Base-by-base conservation (phyloP, 2,888 invertebrate species). In the Philereme transversata region DNA sequence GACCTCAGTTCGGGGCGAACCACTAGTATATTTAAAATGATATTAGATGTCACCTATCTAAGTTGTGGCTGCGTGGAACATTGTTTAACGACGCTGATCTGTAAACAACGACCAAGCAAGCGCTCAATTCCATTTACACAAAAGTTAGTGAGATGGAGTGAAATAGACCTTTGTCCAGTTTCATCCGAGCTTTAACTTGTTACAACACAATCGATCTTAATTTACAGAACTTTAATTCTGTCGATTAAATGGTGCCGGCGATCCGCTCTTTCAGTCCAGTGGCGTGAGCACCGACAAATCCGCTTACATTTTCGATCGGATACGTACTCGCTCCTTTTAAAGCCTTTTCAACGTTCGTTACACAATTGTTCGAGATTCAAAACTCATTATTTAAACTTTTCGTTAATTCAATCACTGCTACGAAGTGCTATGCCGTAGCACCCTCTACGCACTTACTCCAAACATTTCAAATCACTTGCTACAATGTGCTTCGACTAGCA, bases 381-480 rank as follows among this genome's bases (percentile, higher is more conserved):
- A 6, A 38, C 5, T 38, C 36, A 38, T 38, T 38, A 38, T 38
- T 38, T 6, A 38, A 5, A 38, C 5, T 38, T 38, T 22, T 22
- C 22, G 22, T 22, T 22, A 22, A 22, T 22, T 22, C 1, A 22
- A 22, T 22, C 22, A 22, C 22, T 22, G 43, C 9, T 43, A 4
- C 43, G 5, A 22, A 22, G 33, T 34, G 48, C 58, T 58, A 59
- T 49, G 59, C 45, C 53, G 57, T 57, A 57, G 57, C 33, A 34
- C 36, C 40, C 36, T 57, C 50, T 44, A 56, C 56, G 10, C 22
- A 22, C 22, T 22, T 22, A 22, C 22, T 22, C 22, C 22, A 22
- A 22, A 22, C 22, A 22, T 22, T 3, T 22, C 22, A 22, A 22
- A 22, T 22, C 22, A 22, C 22, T 22, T 22, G 22, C 22, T 22